These are phyloP conservation scores for Coendou prehensilis DNA, from an alignment of 2,797 vertebrate species.

Conservation along the genomic window DNA sequence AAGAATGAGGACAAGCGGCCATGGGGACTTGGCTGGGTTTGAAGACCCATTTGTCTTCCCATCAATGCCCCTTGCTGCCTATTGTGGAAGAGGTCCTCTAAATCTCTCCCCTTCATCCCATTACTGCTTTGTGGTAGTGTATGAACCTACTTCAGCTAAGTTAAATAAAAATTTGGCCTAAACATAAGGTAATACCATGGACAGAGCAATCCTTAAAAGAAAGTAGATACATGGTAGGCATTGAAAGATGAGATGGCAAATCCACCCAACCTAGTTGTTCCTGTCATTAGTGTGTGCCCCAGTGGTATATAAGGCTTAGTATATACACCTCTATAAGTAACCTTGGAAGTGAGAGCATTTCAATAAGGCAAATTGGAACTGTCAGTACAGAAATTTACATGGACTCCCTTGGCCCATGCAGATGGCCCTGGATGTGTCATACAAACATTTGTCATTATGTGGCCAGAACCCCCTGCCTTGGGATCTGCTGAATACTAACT, in stretches of 20 bases:
- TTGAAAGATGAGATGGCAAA: background rate
- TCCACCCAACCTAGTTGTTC: background rate
- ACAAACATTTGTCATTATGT: conserved; percentile 59
- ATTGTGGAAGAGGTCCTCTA: background rate
- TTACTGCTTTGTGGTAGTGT: background rate
- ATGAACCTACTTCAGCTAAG: background rate
- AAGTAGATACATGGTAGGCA: background rate
- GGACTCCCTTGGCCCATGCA: conserved; percentile 75
- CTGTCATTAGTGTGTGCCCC: background rate
- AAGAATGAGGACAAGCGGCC: background rate
- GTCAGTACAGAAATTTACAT: background rate
- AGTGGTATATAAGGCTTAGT: background rate
- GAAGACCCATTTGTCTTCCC: background rate
- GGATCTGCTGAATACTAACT: conserved; percentile 68
- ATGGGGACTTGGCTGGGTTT: background rate
- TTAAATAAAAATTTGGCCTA: conserved; percentile 54
- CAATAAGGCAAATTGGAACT: background rate
- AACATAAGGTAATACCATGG: background rate
- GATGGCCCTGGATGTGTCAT: conserved; percentile 69
- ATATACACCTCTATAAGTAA: background rate
- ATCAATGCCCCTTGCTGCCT: background rate
- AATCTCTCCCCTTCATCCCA: background rate
- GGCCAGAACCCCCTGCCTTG: conserved; percentile 49
- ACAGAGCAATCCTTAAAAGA: conserved; percentile 18
- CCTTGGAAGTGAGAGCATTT: background rate